Percentiles rank a stretch among this genome's conserved stretches.
Evolutionary conservation across 2,113 vertebrate genomes (phyloP).

Genomic region (Anser cygnoides): DNA sequence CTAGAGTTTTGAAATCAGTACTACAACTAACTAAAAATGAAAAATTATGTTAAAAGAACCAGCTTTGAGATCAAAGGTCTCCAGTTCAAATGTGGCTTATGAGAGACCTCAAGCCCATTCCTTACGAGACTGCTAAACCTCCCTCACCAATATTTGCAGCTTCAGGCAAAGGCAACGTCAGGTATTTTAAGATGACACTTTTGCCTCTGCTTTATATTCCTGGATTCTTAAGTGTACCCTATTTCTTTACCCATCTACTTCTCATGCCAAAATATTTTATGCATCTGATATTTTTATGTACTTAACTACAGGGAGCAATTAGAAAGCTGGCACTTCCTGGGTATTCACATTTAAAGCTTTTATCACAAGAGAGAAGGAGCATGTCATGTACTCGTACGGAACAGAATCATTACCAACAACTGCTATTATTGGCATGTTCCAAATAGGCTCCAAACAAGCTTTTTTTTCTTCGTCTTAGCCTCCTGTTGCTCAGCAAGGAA

Average conservation of each 20-base stretch:
- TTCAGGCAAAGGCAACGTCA: neutral
- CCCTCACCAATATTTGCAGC: neutral
- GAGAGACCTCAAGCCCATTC: neutral
- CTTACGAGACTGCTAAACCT: neutral
- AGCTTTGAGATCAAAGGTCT: neutral
- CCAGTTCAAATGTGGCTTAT: neutral
- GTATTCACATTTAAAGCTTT: slow-evolving; percentile 38
- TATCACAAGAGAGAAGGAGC: slow-evolving; percentile 1
- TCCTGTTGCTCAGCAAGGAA: slow-evolving; percentile 37
- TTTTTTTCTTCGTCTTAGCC: neutral
- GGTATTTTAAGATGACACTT: neutral
- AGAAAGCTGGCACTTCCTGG: slow-evolving; percentile 41
- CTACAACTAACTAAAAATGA: neutral
- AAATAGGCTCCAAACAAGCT: slow-evolving; percentile 2
- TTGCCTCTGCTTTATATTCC: neutral
- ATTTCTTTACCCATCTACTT: neutral
- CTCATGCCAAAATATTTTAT: slow-evolving; percentile 27
- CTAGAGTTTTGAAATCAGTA: neutral
- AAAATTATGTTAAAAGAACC: neutral
- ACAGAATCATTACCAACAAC: slow-evolving; percentile 28
- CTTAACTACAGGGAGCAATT: slow-evolving; percentile 34
- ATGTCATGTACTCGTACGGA: slow-evolving; percentile 14
- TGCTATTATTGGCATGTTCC: slow-evolving; percentile 48
- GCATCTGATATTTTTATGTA: slow-evolving; percentile 33
- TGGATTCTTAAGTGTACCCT: neutral